These are phyloP conservation scores for Xenops minutus DNA, from an alignment of 2,797 vertebrate genomes.

Conservation along the genomic window DNA sequence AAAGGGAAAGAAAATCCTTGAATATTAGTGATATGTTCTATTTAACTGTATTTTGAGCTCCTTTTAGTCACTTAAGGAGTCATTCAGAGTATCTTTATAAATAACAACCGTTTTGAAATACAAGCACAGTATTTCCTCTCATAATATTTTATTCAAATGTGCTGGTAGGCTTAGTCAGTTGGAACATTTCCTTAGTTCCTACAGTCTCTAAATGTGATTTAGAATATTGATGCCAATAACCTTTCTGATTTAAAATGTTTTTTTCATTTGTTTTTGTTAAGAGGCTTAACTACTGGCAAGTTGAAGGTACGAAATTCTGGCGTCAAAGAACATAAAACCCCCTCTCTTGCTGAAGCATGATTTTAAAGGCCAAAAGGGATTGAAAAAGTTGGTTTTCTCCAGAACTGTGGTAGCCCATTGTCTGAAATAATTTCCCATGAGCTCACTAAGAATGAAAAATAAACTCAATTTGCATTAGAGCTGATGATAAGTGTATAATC, in stretches of 20 bases:
- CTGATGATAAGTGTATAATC: background rate
- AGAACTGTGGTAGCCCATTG: background rate
- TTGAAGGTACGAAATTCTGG: background rate
- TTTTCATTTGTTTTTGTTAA: background rate
- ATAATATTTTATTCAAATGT: background rate
- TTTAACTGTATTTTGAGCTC: background rate
- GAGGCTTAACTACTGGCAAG: background rate
- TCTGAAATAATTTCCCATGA: constrained; percentile 1
- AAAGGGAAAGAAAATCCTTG: background rate
- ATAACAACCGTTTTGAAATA: background rate
- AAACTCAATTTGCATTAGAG: background rate
- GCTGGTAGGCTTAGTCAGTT: background rate
- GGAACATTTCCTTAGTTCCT: background rate
- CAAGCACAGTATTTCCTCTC: background rate
- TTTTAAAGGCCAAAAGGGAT: constrained; percentile 21
- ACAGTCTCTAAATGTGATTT: background rate
- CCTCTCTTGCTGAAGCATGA: background rate
- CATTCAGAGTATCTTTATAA: background rate
- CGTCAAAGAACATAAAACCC: background rate
- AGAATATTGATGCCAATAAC: background rate
- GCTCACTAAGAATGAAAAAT: background rate
- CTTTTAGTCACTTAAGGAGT: background rate
- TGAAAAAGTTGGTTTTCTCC: background rate
- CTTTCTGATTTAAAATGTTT: background rate
- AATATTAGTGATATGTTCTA: background rate